Evolutionary conservation across 1,140 invertebrate species (phyloP).

Genomic region (Temnothorax longispinosus): DNA sequence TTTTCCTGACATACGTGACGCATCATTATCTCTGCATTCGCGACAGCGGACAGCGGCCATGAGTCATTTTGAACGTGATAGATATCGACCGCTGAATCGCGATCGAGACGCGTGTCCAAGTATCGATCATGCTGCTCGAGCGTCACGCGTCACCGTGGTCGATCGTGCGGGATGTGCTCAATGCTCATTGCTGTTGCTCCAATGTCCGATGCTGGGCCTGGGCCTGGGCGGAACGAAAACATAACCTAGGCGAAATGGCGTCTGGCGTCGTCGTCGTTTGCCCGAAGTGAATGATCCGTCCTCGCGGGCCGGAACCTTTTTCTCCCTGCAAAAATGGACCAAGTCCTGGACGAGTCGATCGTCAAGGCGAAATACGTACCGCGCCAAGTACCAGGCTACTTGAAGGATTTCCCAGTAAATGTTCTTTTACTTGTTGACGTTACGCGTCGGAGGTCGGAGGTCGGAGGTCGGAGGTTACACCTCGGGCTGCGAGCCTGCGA

Average conservation of each 20-base stretch:
- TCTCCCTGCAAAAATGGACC: conserved; percentile 69
- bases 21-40: background rate
- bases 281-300: conserved; percentile 28
- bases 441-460: background rate
- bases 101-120: conserved; percentile 15
- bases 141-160: too few relatives aligned
- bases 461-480: background rate
- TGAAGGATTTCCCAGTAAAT: conserved; percentile 80
- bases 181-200: too few relatives aligned
- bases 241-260: conserved; percentile 74
- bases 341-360: conserved; percentile 75
- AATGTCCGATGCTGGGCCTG: too few relatives aligned
- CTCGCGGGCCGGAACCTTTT: background rate
- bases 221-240: conserved; percentile 58
- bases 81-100: conserved; percentile 2
- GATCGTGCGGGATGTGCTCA: background rate
- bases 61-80: background rate
- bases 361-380: conserved; percentile 72
- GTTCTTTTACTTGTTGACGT: conserved; percentile 47
- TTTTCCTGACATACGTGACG: background rate
- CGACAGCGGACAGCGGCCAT: too few relatives aligned
- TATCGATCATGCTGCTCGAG: conserved; percentile 37
- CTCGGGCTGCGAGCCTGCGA: background rate
- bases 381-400: conserved; percentile 68
- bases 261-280: conserved; percentile 65